phyloP scores from a whole-genome alignment of 2,888 invertebrate genomes.

The Polyommatus iphigenia region DNA sequence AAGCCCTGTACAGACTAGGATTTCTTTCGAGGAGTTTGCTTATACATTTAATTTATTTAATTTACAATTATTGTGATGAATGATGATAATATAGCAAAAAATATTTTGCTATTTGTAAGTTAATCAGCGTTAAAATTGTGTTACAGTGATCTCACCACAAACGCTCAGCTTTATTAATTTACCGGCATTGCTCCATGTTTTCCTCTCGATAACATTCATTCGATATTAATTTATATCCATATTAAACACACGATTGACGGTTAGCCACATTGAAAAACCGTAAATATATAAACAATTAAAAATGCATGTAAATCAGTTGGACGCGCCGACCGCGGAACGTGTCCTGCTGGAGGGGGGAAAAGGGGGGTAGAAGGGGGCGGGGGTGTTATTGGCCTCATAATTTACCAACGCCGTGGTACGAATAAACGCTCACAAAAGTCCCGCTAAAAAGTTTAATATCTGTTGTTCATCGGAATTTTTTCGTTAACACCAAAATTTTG shows the following conservation, averaged over 20 bases:
- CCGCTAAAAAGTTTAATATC: slow-evolving; percentile 31
- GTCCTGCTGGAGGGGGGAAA: slow-evolving; percentile 14
- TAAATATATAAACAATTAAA: slow-evolving; percentile 45
- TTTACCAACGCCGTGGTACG: slow-evolving; percentile 27
- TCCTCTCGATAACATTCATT: slow-evolving; percentile 7
- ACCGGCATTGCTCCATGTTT: neutral
- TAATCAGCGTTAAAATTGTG: neutral
- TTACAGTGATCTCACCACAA: slow-evolving; percentile 7
- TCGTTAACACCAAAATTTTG: slow-evolving; percentile 21
- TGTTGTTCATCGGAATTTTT: slow-evolving; percentile 26
- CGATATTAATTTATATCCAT: slow-evolving; percentile 20
- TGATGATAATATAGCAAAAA: neutral
- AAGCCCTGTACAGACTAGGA: no score
- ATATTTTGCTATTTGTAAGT: neutral
- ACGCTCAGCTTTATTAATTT: neutral
- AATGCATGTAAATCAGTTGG: slow-evolving; percentile 51
- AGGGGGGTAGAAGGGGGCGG: neutral
- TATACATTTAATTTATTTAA: no score
- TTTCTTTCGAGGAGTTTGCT: no score
- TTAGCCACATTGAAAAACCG: slow-evolving; percentile 26
- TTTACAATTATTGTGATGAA: no score
- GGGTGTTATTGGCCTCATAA: slow-evolving; percentile 28
- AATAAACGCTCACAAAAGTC: slow-evolving; percentile 28
- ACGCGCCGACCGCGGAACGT: slow-evolving; percentile 40
- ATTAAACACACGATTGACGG: neutral